phyloP scores from a whole-genome alignment of 2,113 vertebrate genomes.

The Hyaena hyaena region DNA sequence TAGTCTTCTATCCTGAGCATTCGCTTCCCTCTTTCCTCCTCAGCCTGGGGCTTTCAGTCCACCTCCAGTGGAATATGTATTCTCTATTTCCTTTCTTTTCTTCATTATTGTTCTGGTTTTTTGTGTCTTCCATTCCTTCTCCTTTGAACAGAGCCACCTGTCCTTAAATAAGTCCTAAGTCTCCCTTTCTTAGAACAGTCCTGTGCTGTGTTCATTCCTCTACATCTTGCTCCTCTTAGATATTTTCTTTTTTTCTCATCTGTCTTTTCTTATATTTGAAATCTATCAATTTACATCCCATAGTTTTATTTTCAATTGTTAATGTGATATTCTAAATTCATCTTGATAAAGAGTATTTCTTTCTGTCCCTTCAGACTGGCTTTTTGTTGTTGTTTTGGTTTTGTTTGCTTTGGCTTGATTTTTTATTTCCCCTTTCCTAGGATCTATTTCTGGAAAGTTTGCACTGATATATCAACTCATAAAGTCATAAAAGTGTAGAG shows the following conservation, averaged over 20 bases:
- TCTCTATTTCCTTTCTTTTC: background rate
- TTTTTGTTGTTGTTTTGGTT: background rate
- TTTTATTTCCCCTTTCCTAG: background rate
- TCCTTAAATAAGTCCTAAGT: background rate
- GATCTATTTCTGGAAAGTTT: conserved; percentile 11
- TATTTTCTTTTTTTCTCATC: background rate
- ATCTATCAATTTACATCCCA: background rate
- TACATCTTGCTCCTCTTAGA: background rate
- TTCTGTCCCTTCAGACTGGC: background rate
- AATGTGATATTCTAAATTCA: background rate
- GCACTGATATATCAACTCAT: conserved; percentile 45
- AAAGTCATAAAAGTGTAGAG: conserved; percentile 28
- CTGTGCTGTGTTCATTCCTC: background rate
- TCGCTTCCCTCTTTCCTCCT: background rate
- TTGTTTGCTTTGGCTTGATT: too few relatives aligned
- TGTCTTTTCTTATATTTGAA: conserved; percentile 16
- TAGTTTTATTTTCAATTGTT: conserved; percentile 13
- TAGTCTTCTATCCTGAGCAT: background rate
- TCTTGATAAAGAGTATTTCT: background rate
- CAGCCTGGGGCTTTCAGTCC: background rate
- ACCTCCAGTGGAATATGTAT: background rate
- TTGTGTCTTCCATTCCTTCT: background rate
- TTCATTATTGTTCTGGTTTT: background rate
- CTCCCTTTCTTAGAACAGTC: background rate
- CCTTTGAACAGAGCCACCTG: background rate